These are phyloP conservation scores for Heliconius erato DNA, from an alignment of 2,888 invertebrate genomes.

Conservation along the genomic window DNA sequence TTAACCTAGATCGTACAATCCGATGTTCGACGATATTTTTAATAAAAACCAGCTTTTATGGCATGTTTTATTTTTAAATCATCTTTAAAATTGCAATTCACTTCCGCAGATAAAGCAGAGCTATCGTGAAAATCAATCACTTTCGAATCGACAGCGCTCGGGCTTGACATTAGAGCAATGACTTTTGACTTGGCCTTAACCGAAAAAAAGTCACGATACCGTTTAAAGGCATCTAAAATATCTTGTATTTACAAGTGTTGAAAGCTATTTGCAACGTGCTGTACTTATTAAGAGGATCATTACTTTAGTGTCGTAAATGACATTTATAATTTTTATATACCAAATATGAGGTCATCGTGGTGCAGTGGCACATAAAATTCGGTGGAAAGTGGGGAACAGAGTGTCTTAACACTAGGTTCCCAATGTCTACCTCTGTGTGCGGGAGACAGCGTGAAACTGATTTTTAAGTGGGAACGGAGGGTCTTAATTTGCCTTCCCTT, in stretches of 20 bases:
- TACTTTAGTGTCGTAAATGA: background rate
- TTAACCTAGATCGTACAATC: background rate
- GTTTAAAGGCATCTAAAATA: background rate
- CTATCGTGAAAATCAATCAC: slow-evolving; percentile 63
- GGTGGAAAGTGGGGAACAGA: too few species aligned
- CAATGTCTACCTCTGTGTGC: too few species aligned
- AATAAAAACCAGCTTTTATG: background rate
- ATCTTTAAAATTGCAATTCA: background rate
- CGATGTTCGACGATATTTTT: background rate
- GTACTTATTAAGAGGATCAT: background rate
- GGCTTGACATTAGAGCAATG: slow-evolving; percentile 55
- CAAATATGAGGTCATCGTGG: background rate
- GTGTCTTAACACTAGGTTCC: too few species aligned
- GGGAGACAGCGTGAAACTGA: too few species aligned
- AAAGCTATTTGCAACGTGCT: background rate
- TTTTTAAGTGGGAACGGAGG: too few species aligned
- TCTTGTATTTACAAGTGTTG: background rate
- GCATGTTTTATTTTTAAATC: slow-evolving; percentile 9
- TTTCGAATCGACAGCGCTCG: slow-evolving; percentile 63
- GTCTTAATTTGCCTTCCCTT: too few species aligned
- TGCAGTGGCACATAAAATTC: too few species aligned
- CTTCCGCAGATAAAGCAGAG: background rate
- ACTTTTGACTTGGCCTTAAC: slow-evolving; percentile 37
- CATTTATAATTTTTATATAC: background rate
- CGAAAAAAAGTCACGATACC: slow-evolving; percentile 27